Evolutionary conservation across 2,888 invertebrate genomes (phyloP).

Genomic region (Exocentrus adspersus): DNA sequence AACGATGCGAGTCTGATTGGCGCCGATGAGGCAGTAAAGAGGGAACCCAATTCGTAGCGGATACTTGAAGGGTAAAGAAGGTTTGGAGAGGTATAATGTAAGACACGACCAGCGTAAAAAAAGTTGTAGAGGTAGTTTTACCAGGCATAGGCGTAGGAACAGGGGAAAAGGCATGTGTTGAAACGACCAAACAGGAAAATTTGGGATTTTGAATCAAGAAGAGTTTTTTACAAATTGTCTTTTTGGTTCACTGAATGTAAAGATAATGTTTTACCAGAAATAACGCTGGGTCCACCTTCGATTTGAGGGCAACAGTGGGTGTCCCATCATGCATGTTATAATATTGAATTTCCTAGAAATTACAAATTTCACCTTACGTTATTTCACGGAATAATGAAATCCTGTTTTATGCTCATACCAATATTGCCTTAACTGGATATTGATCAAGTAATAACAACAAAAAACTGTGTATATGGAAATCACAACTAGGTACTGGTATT

Average conservation of each 20-base stretch:
- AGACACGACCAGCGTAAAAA: conserved; percentile 16
- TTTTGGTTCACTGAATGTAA: not conserved
- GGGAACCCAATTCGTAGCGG: conserved; percentile 9
- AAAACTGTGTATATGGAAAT: too few relatives aligned
- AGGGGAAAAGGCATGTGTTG: conserved; percentile 8
- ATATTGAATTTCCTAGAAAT: too few relatives aligned
- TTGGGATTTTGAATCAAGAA: not conserved
- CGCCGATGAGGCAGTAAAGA: conserved; percentile 33
- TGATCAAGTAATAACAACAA: too few relatives aligned
- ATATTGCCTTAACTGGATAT: too few relatives aligned
- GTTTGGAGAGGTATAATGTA: conserved; percentile 16
- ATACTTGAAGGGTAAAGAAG: conserved; percentile 15
- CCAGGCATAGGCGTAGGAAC: conserved; percentile 28
- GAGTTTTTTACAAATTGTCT: not conserved
- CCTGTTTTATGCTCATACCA: too few relatives aligned
- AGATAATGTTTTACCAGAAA: not conserved
- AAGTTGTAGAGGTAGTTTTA: conserved; percentile 28
- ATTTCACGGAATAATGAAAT: too few relatives aligned
- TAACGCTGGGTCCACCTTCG: not conserved
- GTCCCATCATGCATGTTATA: too few relatives aligned
- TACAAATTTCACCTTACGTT: too few relatives aligned
- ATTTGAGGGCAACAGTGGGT: too few relatives aligned
- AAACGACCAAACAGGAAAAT: not conserved
- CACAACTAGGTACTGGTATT: too few relatives aligned
- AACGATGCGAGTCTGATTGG: conserved; percentile 38